Evolutionary conservation across 1,140 invertebrate species (phyloP).

Genomic region (Lepidurus couesii): DNA sequence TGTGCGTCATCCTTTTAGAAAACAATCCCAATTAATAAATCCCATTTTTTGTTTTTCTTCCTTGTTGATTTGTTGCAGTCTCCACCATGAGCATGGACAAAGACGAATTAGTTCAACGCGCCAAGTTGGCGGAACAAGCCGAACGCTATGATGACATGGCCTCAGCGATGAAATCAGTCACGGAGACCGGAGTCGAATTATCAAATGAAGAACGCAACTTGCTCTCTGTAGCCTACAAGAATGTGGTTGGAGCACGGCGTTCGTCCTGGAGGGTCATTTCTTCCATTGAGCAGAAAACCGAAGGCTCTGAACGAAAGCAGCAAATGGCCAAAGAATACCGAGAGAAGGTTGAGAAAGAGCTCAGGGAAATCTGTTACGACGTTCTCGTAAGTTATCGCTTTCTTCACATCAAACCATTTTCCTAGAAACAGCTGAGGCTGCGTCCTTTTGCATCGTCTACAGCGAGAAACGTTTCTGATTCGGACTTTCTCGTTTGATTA

Average conservation of each 20-base stretch:
- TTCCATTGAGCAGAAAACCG: slow-evolving; percentile 97
- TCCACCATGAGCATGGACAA: slow-evolving; percentile 81
- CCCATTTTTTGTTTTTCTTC: slow-evolving; percentile 23
- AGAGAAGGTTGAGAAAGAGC: slow-evolving; percentile 96
- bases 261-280: slow-evolving; percentile 98
- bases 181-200: slow-evolving; percentile 88
- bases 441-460: background rate
- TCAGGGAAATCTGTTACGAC: slow-evolving; percentile 96
- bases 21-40: background rate
- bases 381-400: slow-evolving; percentile 73
- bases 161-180: slow-evolving; percentile 95
- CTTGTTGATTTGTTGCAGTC: slow-evolving; percentile 29
- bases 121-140: slow-evolving; percentile 98
- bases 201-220: slow-evolving; percentile 97
- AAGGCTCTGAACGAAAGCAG: slow-evolving; percentile 94
- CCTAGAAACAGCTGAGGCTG: background rate
- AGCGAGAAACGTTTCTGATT: background rate
- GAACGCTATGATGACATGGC: slow-evolving; percentile 95
- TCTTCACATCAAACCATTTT: background rate
- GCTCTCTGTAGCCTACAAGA: slow-evolving; percentile 97
- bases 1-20: background rate
- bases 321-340: slow-evolving; percentile 98
- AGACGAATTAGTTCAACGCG: slow-evolving; percentile 97
- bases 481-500: slow-evolving; percentile 24
- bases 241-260: slow-evolving; percentile 94